Evolutionary conservation across 2,113 vertebrate genomes (phyloP).

Genomic region (Guaruba guarouba): DNA sequence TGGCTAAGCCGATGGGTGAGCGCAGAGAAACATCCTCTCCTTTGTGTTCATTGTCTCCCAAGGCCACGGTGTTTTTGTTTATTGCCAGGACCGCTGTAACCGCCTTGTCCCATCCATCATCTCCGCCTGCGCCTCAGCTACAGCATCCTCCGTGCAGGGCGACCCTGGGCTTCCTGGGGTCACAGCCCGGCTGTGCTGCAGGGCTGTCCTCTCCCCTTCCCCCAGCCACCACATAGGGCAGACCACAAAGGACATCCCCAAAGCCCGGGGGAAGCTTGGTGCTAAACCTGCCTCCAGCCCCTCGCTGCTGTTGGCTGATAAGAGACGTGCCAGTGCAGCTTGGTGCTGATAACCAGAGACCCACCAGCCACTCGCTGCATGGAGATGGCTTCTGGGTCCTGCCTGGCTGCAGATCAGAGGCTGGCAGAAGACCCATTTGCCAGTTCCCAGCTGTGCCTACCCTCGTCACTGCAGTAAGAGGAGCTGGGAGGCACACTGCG

Average conservation of each 20-base stretch:
- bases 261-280: neutral
- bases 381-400: neutral
- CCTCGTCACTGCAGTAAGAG: neutral
- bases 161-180: constrained; percentile 35
- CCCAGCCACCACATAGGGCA: neutral
- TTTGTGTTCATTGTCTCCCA: neutral
- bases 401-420: neutral
- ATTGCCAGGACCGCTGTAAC: neutral
- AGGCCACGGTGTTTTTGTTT: neutral
- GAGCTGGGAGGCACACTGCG: neutral
- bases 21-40: neutral
- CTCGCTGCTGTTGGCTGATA: neutral
- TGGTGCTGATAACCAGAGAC: neutral
- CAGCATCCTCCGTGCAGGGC: neutral
- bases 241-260: neutral
- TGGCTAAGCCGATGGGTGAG: neutral
- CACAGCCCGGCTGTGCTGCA: neutral
- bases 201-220: neutral
- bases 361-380: neutral
- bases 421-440: neutral
- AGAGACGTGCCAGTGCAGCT: neutral
- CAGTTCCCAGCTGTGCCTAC: neutral
- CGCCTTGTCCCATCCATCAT: neutral
- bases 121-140: neutral
- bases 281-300: neutral